Conservation (phyloP, 2,888 invertebrate genomes). For the Chalcosyrphus nemorum region DNA sequence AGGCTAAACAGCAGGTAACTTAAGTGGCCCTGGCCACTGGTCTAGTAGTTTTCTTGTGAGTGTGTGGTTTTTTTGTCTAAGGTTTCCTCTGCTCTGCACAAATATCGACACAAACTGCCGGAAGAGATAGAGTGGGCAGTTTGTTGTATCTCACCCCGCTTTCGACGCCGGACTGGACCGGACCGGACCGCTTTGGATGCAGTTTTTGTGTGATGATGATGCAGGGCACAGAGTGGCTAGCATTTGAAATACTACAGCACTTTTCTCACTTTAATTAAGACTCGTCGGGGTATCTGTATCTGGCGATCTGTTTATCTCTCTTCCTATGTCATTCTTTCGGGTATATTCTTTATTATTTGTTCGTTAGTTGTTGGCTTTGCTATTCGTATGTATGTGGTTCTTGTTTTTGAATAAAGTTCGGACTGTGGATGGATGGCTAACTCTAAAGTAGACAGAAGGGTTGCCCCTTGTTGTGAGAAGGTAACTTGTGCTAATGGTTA, state of each 20-base stretch:
- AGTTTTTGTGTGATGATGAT: constrained; percentile 28
- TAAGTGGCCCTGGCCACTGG: constrained; percentile 66
- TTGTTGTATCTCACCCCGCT: constrained; percentile 59
- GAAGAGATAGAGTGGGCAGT: constrained; percentile 71
- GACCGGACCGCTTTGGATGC: no score
- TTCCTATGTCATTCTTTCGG: constrained; percentile 70
- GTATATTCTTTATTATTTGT: constrained; percentile 70
- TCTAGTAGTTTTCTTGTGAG: constrained; percentile 46
- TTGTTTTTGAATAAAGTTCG: constrained; percentile 40
- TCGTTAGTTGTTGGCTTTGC: constrained; percentile 25
- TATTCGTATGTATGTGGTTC: constrained; percentile 19
- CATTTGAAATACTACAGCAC: constrained; percentile 59
- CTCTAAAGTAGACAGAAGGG: constrained; percentile 30
- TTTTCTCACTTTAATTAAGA: constrained; percentile 72
- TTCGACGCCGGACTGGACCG: constrained; percentile 27
- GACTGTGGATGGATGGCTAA: constrained; percentile 1
- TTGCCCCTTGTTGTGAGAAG: constrained; percentile 21
- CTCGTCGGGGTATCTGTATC: constrained; percentile 66
- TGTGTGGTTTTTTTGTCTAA: constrained; percentile 9
- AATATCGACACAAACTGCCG: constrained; percentile 71
- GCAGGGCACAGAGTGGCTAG: constrained; percentile 13
- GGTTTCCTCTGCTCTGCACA: constrained; percentile 55
- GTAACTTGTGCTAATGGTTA: constrained; percentile 38
- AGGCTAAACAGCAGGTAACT: constrained; percentile 59
- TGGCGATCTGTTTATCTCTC: constrained; percentile 67